These are phyloP conservation scores for Aphelocoma coerulescens DNA, from an alignment of 2,113 vertebrate species.

Conservation along the genomic window DNA sequence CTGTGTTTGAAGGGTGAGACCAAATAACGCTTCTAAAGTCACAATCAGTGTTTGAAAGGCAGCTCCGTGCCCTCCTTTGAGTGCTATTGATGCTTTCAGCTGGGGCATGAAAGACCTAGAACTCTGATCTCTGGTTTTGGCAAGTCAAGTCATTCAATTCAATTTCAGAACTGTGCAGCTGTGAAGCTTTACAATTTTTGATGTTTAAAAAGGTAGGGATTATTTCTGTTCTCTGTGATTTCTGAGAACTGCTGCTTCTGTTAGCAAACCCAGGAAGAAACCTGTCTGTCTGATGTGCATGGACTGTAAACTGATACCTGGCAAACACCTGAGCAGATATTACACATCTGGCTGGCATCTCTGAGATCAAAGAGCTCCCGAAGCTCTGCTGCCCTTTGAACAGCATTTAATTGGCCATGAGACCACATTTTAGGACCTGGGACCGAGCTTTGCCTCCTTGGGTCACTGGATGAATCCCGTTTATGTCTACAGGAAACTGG, in stretches of 20 bases:
- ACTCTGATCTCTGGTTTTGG: slow-evolving; percentile 60
- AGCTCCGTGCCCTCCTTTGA: slow-evolving; percentile 21
- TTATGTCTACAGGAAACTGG: neutral
- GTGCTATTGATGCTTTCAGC: slow-evolving; percentile 48
- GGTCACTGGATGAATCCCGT: neutral
- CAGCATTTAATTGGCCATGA: slow-evolving; percentile 23
- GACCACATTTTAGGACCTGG: neutral
- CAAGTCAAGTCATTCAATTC: slow-evolving; percentile 41
- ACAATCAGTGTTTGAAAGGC: neutral
- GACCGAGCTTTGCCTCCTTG: neutral
- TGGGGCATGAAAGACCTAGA: slow-evolving; percentile 55
- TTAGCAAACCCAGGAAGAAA: slow-evolving; percentile 37
- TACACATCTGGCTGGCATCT: neutral
- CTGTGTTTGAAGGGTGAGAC: neutral
- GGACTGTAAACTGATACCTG: slow-evolving; percentile 18
- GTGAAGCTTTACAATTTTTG: slow-evolving; percentile 37
- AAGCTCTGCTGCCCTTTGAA: slow-evolving; percentile 21
- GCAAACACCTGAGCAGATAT: neutral
- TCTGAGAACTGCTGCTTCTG: slow-evolving; percentile 31
- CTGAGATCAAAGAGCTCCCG: neutral
- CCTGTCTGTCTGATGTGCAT: slow-evolving; percentile 44
- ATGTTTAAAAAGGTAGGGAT: slow-evolving; percentile 43
- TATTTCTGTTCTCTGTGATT: slow-evolving; percentile 53
- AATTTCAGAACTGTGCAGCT: slow-evolving; percentile 30
- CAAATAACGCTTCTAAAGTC: neutral